Evolutionary conservation across 2,113 vertebrate species (phyloP).

Genomic region (Zapus hudsonius): DNA sequence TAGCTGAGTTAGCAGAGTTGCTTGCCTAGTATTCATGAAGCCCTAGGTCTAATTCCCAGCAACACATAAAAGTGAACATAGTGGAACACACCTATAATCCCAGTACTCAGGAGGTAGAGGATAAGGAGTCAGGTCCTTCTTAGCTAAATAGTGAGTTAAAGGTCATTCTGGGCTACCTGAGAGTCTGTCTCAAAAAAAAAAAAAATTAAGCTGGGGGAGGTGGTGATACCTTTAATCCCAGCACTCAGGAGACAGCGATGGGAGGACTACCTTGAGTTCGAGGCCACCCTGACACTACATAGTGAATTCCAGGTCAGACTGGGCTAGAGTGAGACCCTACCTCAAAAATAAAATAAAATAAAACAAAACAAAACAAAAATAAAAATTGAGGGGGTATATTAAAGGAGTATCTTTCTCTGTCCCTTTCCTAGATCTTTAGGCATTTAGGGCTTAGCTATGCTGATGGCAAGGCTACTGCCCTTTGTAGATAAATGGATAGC

Average conservation of each 20-base stretch:
- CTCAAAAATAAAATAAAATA: background rate
- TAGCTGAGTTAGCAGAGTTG: too few relatives aligned
- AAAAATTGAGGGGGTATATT: background rate
- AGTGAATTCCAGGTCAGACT: background rate
- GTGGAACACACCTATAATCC: too few relatives aligned
- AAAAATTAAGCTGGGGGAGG: too few relatives aligned
- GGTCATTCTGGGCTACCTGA: background rate
- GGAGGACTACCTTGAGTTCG: too few relatives aligned
- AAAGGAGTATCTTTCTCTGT: background rate
- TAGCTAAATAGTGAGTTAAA: background rate
- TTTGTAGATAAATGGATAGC: background rate
- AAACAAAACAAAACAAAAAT: too few relatives aligned
- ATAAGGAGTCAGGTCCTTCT: background rate
- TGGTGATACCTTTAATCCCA: too few relatives aligned
- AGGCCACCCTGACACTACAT: too few relatives aligned
- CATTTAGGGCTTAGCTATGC: background rate
- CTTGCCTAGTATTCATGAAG: too few relatives aligned
- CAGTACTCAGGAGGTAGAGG: background rate
- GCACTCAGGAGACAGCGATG: too few relatives aligned
- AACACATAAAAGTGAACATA: too few relatives aligned
- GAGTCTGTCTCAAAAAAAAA: background rate
- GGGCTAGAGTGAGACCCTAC: background rate
- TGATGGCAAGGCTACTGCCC: constrained; percentile 5
- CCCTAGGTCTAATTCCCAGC: too few relatives aligned
- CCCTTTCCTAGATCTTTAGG: background rate